Percentiles rank a stretch among this genome's conserved stretches.
Evolutionary conservation across 2,888 invertebrate species (phyloP).

Genomic region (Hedya salicella): DNA sequence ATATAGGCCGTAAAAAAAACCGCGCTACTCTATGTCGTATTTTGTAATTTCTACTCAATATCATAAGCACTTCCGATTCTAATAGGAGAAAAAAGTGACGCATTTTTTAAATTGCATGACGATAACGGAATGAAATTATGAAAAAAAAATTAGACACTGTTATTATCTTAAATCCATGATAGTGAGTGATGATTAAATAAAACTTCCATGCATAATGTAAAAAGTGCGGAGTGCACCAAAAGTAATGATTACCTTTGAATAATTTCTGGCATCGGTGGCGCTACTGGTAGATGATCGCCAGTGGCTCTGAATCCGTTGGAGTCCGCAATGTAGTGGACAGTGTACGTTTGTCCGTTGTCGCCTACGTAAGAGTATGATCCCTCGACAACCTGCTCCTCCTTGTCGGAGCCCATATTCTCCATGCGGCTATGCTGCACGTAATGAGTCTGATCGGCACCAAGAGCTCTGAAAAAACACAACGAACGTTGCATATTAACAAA

Average conservation of each 20-base stretch:
- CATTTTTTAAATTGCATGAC: too few relatives aligned
- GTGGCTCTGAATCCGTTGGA: conserved; percentile 91
- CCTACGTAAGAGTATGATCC: conserved; percentile 87
- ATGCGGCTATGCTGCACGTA: conserved; percentile 84
- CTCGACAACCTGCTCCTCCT: conserved; percentile 85
- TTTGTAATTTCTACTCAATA: too few relatives aligned
- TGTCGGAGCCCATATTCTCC: conserved; percentile 83
- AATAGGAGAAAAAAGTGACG: too few relatives aligned
- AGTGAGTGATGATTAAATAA: too few relatives aligned
- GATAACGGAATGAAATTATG: too few relatives aligned
- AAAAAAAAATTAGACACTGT: too few relatives aligned
- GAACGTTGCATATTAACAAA: too few relatives aligned
- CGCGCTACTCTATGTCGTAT: too few relatives aligned
- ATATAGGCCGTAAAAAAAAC: too few relatives aligned
- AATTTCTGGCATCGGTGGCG: conserved; percentile 90
- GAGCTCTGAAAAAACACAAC: conserved; percentile 62
- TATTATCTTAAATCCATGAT: too few relatives aligned
- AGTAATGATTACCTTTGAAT: conserved; percentile 81
- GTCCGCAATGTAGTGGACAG: conserved; percentile 89
- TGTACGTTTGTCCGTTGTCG: conserved; percentile 86
- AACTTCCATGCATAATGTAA: too few relatives aligned
- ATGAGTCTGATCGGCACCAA: conserved; percentile 83
- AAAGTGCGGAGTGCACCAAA: background rate
- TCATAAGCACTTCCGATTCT: too few relatives aligned
- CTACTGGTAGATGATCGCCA: conserved; percentile 91